A percentile compares a stretch with the other conserved stretches of the same genome.
Evolutionary conservation across 2,797 vertebrate genomes (phyloP).

Genomic region (Dipus sagitta): DNA sequence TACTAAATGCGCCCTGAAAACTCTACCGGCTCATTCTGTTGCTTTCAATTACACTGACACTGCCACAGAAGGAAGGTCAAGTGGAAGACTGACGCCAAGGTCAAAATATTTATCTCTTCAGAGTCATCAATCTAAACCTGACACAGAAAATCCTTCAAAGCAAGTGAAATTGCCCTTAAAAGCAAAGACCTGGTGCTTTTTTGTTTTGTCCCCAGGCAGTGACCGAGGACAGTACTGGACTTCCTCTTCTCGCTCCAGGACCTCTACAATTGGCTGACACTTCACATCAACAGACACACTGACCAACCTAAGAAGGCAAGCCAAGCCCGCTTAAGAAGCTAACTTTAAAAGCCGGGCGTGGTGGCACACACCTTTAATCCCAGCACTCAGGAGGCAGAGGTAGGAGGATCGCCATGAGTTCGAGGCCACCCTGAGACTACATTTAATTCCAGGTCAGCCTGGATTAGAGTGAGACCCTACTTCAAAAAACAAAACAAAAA

Average conservation of each 20-base stretch:
- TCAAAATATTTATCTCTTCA: constrained; percentile 51
- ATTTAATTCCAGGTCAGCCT: too few relatives aligned
- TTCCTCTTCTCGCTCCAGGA: not conserved
- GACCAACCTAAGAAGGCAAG: not conserved
- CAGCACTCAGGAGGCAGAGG: too few relatives aligned
- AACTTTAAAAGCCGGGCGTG: too few relatives aligned
- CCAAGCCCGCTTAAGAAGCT: not conserved
- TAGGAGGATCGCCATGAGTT: too few relatives aligned
- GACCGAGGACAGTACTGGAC: not conserved
- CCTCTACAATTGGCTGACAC: not conserved
- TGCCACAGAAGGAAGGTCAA: constrained; percentile 8
- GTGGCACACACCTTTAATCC: too few relatives aligned
- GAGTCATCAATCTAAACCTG: constrained; percentile 47
- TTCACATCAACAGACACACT: not conserved
- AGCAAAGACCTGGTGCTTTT: not conserved
- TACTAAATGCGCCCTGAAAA: constrained; percentile 26
- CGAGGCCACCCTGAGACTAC: too few relatives aligned
- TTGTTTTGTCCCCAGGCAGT: not conserved
- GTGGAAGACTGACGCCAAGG: constrained; percentile 19
- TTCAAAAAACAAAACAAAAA: too few relatives aligned
- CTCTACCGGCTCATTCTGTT: constrained; percentile 54
- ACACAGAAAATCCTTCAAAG: constrained; percentile 23
- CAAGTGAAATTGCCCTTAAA: constrained; percentile 8
- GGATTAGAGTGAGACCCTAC: too few relatives aligned
- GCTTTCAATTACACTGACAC: constrained; percentile 43